Conservation (phyloP, 2,888 invertebrate species). For the Hirtodrosophila confusa region DNA sequence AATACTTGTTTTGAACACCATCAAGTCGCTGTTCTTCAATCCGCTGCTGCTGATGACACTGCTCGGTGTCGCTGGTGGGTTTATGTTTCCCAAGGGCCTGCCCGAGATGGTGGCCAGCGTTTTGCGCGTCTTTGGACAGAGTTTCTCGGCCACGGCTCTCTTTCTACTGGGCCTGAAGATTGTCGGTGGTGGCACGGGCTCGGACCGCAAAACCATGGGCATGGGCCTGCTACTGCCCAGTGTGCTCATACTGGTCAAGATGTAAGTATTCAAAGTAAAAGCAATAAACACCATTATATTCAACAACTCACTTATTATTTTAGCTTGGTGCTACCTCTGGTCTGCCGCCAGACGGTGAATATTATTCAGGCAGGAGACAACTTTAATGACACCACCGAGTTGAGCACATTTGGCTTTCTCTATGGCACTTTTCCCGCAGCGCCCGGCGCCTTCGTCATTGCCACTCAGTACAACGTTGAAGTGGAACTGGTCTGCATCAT, state of each 20-base stretch:
- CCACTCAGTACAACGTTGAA: constrained; percentile 93
- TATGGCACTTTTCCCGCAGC: constrained; percentile 98
- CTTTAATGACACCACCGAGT: constrained; percentile 90
- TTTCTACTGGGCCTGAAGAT: constrained; percentile 95
- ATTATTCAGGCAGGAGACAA: constrained; percentile 89
- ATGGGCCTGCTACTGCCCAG: constrained; percentile 92
- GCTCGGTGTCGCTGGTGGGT: constrained; percentile 94
- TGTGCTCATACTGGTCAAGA: constrained; percentile 94
- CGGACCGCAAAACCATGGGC: constrained; percentile 84
- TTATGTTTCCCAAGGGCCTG: constrained; percentile 90
- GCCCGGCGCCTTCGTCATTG: constrained; percentile 97
- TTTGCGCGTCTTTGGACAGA: constrained; percentile 92
- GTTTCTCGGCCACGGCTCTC: constrained; percentile 95
- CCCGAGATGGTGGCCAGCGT: constrained; percentile 91
- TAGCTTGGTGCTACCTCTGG: constrained; percentile 92
- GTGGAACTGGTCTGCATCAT: constrained; percentile 90
- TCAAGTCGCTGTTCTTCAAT: constrained; percentile 92
- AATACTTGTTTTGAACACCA: constrained; percentile 84
- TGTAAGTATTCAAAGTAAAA: constrained; percentile 86
- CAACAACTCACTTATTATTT: too few relatives aligned
- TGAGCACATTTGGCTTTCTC: constrained; percentile 96
- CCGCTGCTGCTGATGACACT: constrained; percentile 96
- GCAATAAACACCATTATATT: too few relatives aligned
- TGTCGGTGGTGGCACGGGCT: constrained; percentile 93
- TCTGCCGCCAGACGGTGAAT: constrained; percentile 93